Percentiles rank a stretch among this genome's conserved stretches.
Conservation (phyloP, 2,113 vertebrate genomes). For the Zapornia atra region DNA sequence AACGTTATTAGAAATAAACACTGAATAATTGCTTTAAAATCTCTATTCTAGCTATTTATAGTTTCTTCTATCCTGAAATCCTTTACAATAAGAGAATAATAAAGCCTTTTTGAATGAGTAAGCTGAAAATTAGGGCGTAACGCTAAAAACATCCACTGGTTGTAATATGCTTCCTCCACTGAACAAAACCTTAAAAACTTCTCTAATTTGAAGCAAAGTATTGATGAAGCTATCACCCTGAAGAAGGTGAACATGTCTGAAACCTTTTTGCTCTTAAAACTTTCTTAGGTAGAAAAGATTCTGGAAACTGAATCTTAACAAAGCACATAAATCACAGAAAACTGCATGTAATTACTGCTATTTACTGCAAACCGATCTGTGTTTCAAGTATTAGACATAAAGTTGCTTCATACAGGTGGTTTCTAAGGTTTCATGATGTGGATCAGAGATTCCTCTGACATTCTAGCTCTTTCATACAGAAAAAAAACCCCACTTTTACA, state of each 20-base stretch:
- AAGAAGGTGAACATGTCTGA: neutral
- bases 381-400: neutral
- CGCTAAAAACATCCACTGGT: neutral
- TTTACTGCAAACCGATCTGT: neutral
- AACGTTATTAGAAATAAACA: neutral
- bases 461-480: neutral
- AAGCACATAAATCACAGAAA: neutral
- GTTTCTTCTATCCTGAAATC: neutral
- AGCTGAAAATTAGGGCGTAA: neutral
- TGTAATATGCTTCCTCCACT: neutral
- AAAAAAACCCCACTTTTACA: neutral
- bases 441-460: neutral
- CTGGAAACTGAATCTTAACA: neutral
- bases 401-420: neutral
- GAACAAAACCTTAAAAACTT: neutral
- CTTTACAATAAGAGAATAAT: neutral
- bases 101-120: neutral
- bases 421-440: neutral
- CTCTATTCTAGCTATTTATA: neutral
- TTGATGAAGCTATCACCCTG: neutral
- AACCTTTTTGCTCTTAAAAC: neutral
- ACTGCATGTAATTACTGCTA: neutral
- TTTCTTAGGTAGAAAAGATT: neutral
- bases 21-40: neutral
- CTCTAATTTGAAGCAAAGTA: neutral